Conservation (phyloP, 2,888 invertebrate genomes). For the Cosmopolites sordidus region DNA sequence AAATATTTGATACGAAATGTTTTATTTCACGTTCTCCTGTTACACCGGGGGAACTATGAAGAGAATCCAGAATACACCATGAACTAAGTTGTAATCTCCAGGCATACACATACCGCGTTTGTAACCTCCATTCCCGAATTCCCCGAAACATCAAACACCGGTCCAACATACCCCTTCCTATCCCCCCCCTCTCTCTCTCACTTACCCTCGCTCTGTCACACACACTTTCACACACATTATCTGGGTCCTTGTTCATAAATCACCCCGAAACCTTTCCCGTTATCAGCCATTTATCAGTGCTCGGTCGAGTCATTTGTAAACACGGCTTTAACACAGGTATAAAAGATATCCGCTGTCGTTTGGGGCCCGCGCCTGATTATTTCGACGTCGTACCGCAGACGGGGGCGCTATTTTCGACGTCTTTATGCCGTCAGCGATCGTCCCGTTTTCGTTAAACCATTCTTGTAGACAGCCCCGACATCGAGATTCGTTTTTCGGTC, state of each 20-base stretch:
- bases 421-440: too few species aligned
- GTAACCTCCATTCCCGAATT: neutral
- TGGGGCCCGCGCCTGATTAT: constrained; percentile 21
- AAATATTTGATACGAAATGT: too few species aligned
- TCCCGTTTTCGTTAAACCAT: too few species aligned
- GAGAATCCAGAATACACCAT: too few species aligned
- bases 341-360: constrained; percentile 27
- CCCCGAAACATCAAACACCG: neutral
- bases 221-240: too few species aligned
- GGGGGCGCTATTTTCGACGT: too few species aligned
- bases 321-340: constrained; percentile 28
- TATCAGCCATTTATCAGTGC: constrained; percentile 28
- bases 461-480: too few species aligned
- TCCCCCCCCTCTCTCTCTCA: neutral
- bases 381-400: constrained; percentile 2
- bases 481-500: too few species aligned
- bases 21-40: too few species aligned
- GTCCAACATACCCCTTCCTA: neutral
- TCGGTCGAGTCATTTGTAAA: constrained; percentile 25
- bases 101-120: neutral
- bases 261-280: constrained; percentile 23
- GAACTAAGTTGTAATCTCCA: too few species aligned
- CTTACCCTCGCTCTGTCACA: neutral
- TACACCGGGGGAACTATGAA: too few species aligned
- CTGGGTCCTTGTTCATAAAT: constrained; percentile 16